These are phyloP conservation scores for Leptosomus discolor DNA, from an alignment of 2,113 vertebrate species.

Conservation along the genomic window DNA sequence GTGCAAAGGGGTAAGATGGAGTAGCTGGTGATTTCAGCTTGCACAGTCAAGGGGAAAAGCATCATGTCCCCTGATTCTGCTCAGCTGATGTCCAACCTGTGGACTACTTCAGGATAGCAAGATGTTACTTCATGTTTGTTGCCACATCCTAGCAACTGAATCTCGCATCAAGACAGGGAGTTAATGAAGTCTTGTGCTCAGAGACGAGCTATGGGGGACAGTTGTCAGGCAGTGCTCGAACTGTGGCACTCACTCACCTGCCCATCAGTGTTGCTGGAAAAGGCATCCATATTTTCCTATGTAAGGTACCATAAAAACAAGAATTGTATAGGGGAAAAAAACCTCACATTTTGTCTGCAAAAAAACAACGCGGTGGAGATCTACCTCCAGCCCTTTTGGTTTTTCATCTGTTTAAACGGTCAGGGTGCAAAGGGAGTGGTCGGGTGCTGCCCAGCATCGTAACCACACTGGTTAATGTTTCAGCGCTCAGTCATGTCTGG, in stretches of 20 bases:
- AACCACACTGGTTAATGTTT: not conserved
- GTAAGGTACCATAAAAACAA: not conserved
- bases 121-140: not conserved
- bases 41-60: not conserved
- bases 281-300: not conserved
- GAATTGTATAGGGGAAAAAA: not conserved
- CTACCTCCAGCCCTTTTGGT: not conserved
- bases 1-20: not conserved
- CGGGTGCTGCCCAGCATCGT: not conserved
- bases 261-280: not conserved
- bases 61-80: fast-evolving
- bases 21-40: not conserved
- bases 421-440: not conserved
- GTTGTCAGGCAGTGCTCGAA: not conserved
- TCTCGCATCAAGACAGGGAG: not conserved
- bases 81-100: fast-evolving
- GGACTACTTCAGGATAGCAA: not conserved
- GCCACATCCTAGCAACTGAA: not conserved
- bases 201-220: not conserved
- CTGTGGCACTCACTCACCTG: not conserved
- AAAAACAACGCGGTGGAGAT: not conserved
- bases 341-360: fast-evolving
- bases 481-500: not conserved
- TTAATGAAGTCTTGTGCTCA: not conserved
- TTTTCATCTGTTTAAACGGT: not conserved